A percentile compares a stretch with the other conserved stretches of the same genome.
Conservation (phyloP, 2,113 vertebrate species). For the Gobiocypris rarus region DNA sequence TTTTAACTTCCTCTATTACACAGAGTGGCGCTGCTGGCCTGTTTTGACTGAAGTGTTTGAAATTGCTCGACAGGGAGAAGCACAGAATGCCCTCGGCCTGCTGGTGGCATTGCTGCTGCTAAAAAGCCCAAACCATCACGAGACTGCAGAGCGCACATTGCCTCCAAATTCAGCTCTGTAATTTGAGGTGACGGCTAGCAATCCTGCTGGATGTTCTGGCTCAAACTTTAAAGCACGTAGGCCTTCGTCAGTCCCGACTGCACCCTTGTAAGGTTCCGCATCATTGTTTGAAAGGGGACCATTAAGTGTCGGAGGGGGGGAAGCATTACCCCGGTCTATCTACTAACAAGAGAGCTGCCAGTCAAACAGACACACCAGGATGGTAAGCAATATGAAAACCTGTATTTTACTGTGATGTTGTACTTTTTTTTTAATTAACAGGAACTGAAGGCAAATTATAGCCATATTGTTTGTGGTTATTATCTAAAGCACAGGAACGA, state of each 20-base stretch:
- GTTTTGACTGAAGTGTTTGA: slow-evolving; percentile 38
- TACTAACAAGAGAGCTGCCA: slow-evolving; percentile 65
- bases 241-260: slow-evolving; percentile 52
- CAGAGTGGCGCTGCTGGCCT: slow-evolving; percentile 45
- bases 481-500: neutral
- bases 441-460: neutral
- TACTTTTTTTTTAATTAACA: slow-evolving; percentile 1
- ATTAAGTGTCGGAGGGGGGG: slow-evolving; percentile 57
- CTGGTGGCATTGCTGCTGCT: slow-evolving; percentile 31
- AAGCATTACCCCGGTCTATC: slow-evolving; percentile 14
- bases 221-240: slow-evolving; percentile 58
- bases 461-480: neutral
- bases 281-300: slow-evolving; percentile 67
- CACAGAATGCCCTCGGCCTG: slow-evolving; percentile 41
- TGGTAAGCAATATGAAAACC: neutral
- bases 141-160: slow-evolving; percentile 26
- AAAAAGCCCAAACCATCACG: slow-evolving; percentile 39
- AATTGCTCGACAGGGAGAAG: slow-evolving; percentile 24
- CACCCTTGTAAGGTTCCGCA: slow-evolving; percentile 56
- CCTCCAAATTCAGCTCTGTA: slow-evolving; percentile 71
- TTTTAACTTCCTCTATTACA: slow-evolving; percentile 40
- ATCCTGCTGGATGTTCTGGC: slow-evolving; percentile 53
- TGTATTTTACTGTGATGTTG: neutral
- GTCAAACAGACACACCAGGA: slow-evolving; percentile 51
- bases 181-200: slow-evolving; percentile 69